Base-by-base conservation (phyloP, 1,140 invertebrate genomes). In the Musca vetustissima region DNA sequence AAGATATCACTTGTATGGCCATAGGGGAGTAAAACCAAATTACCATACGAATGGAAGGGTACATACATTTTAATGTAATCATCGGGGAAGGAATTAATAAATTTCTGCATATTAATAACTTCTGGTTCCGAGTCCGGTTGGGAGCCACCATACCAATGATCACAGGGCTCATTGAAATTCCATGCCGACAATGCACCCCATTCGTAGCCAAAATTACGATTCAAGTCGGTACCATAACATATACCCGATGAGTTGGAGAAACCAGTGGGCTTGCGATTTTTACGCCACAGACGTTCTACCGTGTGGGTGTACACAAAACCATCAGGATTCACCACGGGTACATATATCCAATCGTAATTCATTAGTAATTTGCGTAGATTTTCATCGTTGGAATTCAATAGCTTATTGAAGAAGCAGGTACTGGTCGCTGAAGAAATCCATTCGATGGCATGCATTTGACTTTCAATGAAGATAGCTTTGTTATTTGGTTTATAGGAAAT, bases 91-190 rank as follows among this genome's bases (percentile, higher is more conserved):
- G 83, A 75, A 48, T 83, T 76, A 9, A 91, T 80, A 57, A 86
- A 89, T 13, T 86, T 75, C 15, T 87, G 84, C 1, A 93, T 77
- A 1, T 87, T 83, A 25, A 79, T 77, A 1, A 89, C 88, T 82
- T 96, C 93, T 0, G 85, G 82, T 82, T 95, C 93, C 0, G 92
- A 93, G 73, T 94, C 93, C 0, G 91, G 83, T 50, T 84, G 76
- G 0, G 84, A 78, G 0, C 93, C 93, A 22, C 88, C 89, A 74
- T 89, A 95, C 47, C 83, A 89, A 6, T 92, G 88, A 19, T 84
- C 85, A 72, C 91, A 91, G 0, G 88, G 88, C 70, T 88, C 82
- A 2, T 77, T 82, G 64, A 88, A 24, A 52, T 81, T 72, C 84
- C 86, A 49, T 83, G 89, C 88, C 43, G 79, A 81, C 3, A 24